Conservation (phyloP, 2,888 invertebrate genomes). For the Blera fallax region DNA sequence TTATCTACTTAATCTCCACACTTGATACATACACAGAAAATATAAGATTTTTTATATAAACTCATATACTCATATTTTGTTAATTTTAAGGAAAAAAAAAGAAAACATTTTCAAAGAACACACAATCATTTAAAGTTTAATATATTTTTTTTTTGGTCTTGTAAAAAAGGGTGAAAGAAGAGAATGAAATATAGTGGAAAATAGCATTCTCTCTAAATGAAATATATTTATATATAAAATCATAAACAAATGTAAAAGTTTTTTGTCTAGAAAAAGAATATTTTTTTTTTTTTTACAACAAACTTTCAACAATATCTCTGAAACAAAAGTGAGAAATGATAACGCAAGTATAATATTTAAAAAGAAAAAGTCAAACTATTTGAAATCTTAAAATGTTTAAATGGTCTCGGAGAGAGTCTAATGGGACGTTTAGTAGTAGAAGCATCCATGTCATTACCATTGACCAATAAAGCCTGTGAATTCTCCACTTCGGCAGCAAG, state of each 20-base stretch:
- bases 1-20: slow-evolving; percentile 65
- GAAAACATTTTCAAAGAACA: slow-evolving; percentile 66
- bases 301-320: slow-evolving; percentile 63
- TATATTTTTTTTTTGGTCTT: slow-evolving; percentile 58
- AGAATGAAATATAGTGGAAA: slow-evolving; percentile 71
- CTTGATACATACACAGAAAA: slow-evolving; percentile 71
- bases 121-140: slow-evolving; percentile 67
- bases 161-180: slow-evolving; percentile 69
- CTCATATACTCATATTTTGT: too few species aligned
- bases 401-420: slow-evolving; percentile 60
- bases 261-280: slow-evolving; percentile 46
- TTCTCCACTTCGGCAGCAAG: slow-evolving; percentile 88
- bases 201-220: slow-evolving; percentile 71
- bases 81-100: slow-evolving; percentile 58
- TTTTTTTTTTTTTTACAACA: slow-evolving; percentile 12
- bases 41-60: slow-evolving; percentile 44
- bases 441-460: slow-evolving; percentile 85
- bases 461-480: slow-evolving; percentile 88
- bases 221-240: slow-evolving; percentile 55
- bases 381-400: slow-evolving; percentile 42
- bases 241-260: slow-evolving; percentile 17
- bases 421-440: slow-evolving; percentile 40
- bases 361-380: background rate
- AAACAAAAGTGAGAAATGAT: slow-evolving; percentile 48
- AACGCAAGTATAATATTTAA: slow-evolving; percentile 46